These are phyloP conservation scores for Cariama cristata DNA, from an alignment of 2,113 vertebrate genomes.

Conservation along the genomic window DNA sequence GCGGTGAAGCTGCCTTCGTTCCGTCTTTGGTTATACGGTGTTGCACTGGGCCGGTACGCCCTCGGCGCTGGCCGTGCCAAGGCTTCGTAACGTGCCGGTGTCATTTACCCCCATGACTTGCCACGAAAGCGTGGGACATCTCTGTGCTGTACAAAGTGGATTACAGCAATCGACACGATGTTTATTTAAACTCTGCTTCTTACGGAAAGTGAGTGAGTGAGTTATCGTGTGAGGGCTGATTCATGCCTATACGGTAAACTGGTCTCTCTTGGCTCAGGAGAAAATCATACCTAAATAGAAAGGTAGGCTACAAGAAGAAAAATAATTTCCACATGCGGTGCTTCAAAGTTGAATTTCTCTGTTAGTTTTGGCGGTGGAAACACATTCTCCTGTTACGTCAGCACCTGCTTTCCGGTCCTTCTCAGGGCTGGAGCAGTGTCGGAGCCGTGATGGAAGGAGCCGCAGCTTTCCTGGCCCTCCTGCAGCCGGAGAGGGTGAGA, in stretches of 20 bases:
- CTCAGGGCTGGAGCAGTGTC: too few species aligned
- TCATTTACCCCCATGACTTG: background rate
- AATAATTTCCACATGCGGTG: background rate
- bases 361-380: background rate
- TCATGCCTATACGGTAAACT: rapidly evolving
- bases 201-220: background rate
- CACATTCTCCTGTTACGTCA: background rate
- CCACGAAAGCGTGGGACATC: background rate
- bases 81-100: background rate
- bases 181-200: background rate
- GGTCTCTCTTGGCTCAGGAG: background rate
- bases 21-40: rapidly evolving
- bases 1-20: background rate
- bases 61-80: background rate
- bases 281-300: background rate
- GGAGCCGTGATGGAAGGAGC: background rate
- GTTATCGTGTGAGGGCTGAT: background rate
- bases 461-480: background rate
- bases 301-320: background rate
- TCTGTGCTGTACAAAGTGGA: background rate
- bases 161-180: rapidly evolving
- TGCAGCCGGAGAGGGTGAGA: background rate
- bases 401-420: background rate
- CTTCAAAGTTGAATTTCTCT: background rate
- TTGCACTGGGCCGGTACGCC: background rate